Base-by-base conservation (phyloP, 2,888 invertebrate species). In the Agrenia bidenticulata region DNA sequence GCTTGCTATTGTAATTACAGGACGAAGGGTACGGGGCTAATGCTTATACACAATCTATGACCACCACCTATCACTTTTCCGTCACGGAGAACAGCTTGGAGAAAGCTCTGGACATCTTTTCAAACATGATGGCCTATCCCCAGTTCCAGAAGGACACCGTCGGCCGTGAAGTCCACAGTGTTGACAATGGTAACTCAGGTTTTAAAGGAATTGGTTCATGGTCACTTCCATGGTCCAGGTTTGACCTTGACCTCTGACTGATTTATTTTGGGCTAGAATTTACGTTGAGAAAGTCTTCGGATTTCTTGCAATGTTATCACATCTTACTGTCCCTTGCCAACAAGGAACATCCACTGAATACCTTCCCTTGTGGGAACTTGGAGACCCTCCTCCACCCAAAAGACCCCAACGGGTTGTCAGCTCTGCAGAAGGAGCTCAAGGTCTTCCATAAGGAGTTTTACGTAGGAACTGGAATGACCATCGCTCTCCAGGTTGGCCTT, bases 391-490 rank as follows among this genome's bases (percentile, higher is more conserved):
- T 32, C n/a, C 19, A 27, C 1, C 21, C 27, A 0, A 24, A 50
- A 39, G 17, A 23, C 11, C 5, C 2, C 2, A 37, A 26, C 2
- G 32, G 11, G 2, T 26, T 39, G 1, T 2, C 24, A 2, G 5
- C 23, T 7, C 11, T 63, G 37, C 23, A 27, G n/a, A 9, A 13
- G 17, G 39, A 26, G 19, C 39, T 65, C 54, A 5, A 2, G 2
- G n/a, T 37, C 13, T 24, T 32, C 15, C 61, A 61, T 27, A 39
- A 24, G 21, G 23, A 50, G 23, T 32, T 61, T 23, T 65, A 65
- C 21, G 65, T 65, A 1, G 61, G 56, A 2, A 49, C 57, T 0
- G 65, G 50, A 4, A 65, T 65, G 61, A 65, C 65, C 1, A 15
- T 57, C 1, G 1, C 41, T 1, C 27, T 65, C 7, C 61, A 65